Evolutionary conservation across 2,888 invertebrate genomes (phyloP).

Genomic region (Mythimna ferrago): DNA sequence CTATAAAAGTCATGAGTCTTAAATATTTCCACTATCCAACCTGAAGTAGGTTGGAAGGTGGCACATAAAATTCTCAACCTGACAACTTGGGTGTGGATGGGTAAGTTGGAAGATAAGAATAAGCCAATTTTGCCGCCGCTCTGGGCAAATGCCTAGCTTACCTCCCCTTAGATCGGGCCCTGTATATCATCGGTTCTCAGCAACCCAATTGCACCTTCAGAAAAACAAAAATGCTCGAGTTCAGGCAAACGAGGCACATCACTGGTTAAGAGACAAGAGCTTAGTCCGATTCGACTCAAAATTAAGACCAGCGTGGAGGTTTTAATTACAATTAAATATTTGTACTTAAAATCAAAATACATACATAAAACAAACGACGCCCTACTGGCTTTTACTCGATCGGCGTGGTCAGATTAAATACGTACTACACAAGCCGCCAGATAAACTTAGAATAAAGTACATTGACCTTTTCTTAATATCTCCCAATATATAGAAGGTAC

Average conservation of each 20-base stretch:
- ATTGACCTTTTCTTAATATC: too few species aligned
- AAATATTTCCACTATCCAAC: too few species aligned
- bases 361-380: slow-evolving; percentile 6
- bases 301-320: slow-evolving; percentile 7
- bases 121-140: too few species aligned
- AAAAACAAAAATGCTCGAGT: slow-evolving; percentile 3
- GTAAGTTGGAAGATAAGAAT: too few species aligned
- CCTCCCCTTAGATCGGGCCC: too few species aligned
- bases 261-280: background rate
- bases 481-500: too few species aligned
- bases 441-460: too few species aligned
- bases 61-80: too few species aligned
- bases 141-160: too few species aligned
- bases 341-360: slow-evolving; percentile 51
- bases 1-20: too few species aligned
- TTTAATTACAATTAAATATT: slow-evolving; percentile 27
- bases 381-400: slow-evolving; percentile 14
- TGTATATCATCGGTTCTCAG: background rate
- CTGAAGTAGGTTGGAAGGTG: too few species aligned
- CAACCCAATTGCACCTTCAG: slow-evolving; percentile 2
- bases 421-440: background rate
- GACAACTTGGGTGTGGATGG: too few species aligned
- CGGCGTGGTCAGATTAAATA: slow-evolving; percentile 44
- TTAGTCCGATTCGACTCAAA: background rate
- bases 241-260: background rate